These are phyloP conservation scores for Neelides folsomi DNA, from an alignment of 2,888 invertebrate species.

Conservation along the genomic window DNA sequence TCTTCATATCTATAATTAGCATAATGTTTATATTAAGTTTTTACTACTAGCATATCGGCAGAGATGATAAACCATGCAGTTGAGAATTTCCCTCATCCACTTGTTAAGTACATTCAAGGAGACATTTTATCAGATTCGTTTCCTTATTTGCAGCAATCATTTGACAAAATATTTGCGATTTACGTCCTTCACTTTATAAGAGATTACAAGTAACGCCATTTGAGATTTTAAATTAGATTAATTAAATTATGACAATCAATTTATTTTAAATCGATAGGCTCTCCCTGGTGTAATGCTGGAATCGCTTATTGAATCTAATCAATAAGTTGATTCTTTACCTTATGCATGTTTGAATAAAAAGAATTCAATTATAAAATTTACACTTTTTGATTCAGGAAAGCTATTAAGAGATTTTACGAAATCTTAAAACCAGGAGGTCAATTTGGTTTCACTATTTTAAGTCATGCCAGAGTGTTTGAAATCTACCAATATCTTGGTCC, in stretches of 20 bases:
- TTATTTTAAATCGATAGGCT: no score
- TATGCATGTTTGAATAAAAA: neutral
- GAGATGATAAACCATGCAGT: constrained; percentile 24
- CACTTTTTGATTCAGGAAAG: constrained; percentile 5
- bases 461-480: constrained; percentile 7
- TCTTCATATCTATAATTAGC: no score
- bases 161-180: constrained; percentile 23
- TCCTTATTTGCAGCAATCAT: constrained; percentile 14
- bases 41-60: constrained; percentile 7
- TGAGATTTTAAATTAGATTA: neutral
- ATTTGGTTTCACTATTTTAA: constrained; percentile 16
- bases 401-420: constrained; percentile 8
- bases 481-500: constrained; percentile 6
- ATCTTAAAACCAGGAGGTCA: constrained; percentile 17
- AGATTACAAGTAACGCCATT: constrained; percentile 11
- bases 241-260: neutral
- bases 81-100: constrained; percentile 12
- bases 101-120: constrained; percentile 11
- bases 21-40: no score
- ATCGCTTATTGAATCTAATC: no score
- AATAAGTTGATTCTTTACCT: no score
- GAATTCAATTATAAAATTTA: neutral
- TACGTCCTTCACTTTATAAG: constrained; percentile 24
- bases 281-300: no score
- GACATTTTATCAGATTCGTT: constrained; percentile 15